phyloP scores from a whole-genome alignment of 2,797 vertebrate species.

The Huso huso region DNA sequence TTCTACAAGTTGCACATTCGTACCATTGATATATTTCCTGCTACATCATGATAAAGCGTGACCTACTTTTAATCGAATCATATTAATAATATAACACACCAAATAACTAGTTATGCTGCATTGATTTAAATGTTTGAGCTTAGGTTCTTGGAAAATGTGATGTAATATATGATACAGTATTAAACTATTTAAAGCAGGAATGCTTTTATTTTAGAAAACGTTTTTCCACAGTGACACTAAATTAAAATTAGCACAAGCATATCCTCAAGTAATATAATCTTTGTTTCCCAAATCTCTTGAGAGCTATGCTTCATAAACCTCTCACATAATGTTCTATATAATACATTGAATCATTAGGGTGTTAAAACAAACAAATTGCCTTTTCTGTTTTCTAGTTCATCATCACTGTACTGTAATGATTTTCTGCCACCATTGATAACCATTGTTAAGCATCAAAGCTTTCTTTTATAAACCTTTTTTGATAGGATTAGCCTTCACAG shows the following conservation, averaged over 20 bases:
- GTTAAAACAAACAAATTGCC: background rate
- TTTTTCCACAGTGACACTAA: too few species aligned
- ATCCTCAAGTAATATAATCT: background rate
- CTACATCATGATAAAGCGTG: too few species aligned
- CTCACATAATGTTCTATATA: background rate
- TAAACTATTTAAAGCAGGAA: too few species aligned
- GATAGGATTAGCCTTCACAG: background rate
- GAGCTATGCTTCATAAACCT: background rate
- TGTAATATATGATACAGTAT: too few species aligned
- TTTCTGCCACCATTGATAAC: background rate
- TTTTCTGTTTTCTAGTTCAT: slow-evolving; percentile 1
- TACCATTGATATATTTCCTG: too few species aligned
- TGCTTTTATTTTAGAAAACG: too few species aligned
- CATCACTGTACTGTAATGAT: slow-evolving; percentile 1
- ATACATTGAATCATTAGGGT: background rate
- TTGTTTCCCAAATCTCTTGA: background rate
- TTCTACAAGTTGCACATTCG: too few species aligned
- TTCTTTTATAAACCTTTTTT: background rate
- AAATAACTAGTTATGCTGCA: too few species aligned
- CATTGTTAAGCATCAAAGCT: background rate
- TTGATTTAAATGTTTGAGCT: too few species aligned
- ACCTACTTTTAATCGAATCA: too few species aligned
- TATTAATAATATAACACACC: too few species aligned
- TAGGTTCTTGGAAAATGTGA: too few species aligned
- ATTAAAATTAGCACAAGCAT: background rate